phyloP scores from a whole-genome alignment of 2,797 vertebrate species.

The Miichthys miiuy region DNA sequence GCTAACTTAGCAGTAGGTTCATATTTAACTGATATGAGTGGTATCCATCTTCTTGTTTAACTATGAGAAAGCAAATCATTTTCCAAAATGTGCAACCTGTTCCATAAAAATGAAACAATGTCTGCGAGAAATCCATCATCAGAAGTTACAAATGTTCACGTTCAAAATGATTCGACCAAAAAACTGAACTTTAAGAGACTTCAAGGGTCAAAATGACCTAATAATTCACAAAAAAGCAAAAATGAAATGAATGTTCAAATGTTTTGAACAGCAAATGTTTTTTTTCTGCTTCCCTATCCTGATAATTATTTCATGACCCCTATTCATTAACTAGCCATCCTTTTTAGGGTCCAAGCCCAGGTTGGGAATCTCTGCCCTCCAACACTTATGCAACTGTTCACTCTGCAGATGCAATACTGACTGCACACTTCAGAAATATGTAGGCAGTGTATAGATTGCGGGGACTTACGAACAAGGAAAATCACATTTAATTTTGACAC shows the following conservation, averaged over 20 bases:
- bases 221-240: not conserved
- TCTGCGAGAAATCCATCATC: not conserved
- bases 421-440: conserved; percentile 38
- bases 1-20: not conserved
- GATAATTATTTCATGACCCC: not conserved
- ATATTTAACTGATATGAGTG: not conserved
- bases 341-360: not conserved
- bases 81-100: not conserved
- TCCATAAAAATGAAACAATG: not conserved
- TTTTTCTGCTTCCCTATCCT: not conserved
- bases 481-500: conserved; percentile 82
- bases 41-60: too few species aligned
- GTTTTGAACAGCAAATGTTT: not conserved
- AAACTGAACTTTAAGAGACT: not conserved
- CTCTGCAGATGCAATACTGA: conserved; percentile 22
- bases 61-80: too few species aligned
- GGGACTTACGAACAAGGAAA: conserved; percentile 69
- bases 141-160: not conserved
- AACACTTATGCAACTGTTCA: conserved; percentile 32
- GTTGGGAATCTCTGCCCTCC: not conserved
- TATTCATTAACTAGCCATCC: not conserved
- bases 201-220: not conserved
- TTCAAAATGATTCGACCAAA: not conserved
- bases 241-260: not conserved
- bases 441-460: conserved; percentile 61